Base-by-base conservation (phyloP, 1,140 invertebrate species). In the Drosophila nigrodunni region DNA sequence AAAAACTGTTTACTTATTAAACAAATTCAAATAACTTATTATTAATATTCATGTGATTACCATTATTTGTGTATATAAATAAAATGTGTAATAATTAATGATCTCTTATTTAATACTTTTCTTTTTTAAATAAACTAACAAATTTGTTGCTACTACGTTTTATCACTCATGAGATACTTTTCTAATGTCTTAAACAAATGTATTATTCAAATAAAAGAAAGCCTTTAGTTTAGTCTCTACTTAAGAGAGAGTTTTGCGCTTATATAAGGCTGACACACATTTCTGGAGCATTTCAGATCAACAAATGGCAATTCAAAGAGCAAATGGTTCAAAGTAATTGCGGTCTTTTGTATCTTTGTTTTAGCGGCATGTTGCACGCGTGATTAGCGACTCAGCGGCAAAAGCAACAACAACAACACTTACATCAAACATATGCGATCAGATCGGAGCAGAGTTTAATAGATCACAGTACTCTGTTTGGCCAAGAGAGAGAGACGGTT, bases 321-420 rank as follows among this genome's bases (percentile, higher is more conserved):
- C 59, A 58, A 37, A 43, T 46, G 65, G 60, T 72, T 57, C 46
- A 58, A 76, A 74, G 13, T 47, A 69, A 58, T 54, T 61, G 54
- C 75, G 74, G 74, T 68, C 82, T 77, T 50, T 68, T 74, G 66
- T 80, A 21, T 73, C 67, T 78, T 81, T 79, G 54, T 65, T 52
- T 83, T 83, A 54, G 81, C 81, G 81, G 81, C 81, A 83, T 85
- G 82, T 85, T 85, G 81, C 82, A 85, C 70, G 82, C 82, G 82
- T 86, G 82, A 87, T 86, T 86, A 86, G 78, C 82, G 34, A 64
- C 55, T 78, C 59, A 83, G 58, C 52, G 50, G 21, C 39, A 67
- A 46, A 47, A 75, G 41, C 67, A 59, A 18, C 73, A 57, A 21
- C 39, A 64, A 30, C 60, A 37, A 37, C 50, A 37, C 64, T 73